Percentiles rank a stretch among this genome's conserved stretches.
These are phyloP conservation scores for Amazona vittata DNA, from an alignment of 2,113 vertebrate genomes.

Conservation along the genomic window DNA sequence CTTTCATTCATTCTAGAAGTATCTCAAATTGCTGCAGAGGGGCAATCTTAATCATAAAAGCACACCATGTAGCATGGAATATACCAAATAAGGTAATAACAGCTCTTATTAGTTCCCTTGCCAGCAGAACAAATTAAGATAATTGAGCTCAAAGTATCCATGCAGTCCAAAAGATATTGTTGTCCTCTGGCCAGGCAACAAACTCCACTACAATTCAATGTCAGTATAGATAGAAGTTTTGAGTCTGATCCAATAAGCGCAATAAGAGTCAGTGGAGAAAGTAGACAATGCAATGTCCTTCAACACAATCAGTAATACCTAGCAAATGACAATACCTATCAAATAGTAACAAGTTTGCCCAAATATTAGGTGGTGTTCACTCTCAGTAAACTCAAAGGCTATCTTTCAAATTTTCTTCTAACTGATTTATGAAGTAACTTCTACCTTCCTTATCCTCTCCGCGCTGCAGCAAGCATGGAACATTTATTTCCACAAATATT, in stretches of 20 bases:
- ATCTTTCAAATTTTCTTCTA: background rate
- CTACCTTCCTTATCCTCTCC: background rate
- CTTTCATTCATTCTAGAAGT: background rate
- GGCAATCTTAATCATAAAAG: background rate
- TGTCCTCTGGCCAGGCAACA: background rate
- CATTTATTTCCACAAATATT: background rate
- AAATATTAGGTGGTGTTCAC: background rate
- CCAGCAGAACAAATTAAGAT: constrained; percentile 42
- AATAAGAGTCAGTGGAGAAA: background rate
- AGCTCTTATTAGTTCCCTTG: background rate
- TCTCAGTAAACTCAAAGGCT: background rate
- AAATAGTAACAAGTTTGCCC: background rate
- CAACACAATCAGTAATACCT: background rate
- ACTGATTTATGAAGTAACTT: background rate
- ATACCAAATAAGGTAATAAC: constrained; percentile 37
- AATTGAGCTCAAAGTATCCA: constrained; percentile 1
- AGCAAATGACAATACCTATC: background rate
- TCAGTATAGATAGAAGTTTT: background rate
- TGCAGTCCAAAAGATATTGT: background rate
- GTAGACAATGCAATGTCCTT: background rate
- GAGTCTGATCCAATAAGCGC: background rate
- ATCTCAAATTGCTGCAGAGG: background rate
- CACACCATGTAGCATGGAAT: background rate
- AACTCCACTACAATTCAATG: background rate
- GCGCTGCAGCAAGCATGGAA: background rate